phyloP scores from a whole-genome alignment of 2,888 invertebrate genomes.

The Caenorhabditis parvicauda region DNA sequence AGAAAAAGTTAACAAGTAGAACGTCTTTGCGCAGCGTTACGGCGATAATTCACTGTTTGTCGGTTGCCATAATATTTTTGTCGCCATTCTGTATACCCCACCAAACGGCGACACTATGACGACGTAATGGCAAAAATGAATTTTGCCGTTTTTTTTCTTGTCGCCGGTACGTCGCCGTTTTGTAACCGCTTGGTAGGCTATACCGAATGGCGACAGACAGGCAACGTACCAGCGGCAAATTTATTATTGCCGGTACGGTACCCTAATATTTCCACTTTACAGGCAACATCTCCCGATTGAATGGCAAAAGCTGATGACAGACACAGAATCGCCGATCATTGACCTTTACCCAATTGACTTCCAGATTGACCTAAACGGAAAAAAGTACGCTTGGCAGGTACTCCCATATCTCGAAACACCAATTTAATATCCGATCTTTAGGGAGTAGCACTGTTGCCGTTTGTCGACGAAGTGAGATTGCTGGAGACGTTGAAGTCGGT shows the following conservation, averaged over 20 bases:
- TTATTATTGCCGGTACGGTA: background rate
- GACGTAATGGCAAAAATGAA: background rate
- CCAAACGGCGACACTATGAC: too few species aligned
- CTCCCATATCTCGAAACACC: background rate
- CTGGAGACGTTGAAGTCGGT: constrained; percentile 71
- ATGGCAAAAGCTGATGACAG: constrained; percentile 89
- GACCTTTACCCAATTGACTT: constrained; percentile 98
- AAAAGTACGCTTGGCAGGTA: constrained; percentile 95
- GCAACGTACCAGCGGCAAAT: background rate
- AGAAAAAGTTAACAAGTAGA: too few species aligned
- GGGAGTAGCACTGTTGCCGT: constrained; percentile 93
- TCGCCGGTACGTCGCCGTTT: too few species aligned
- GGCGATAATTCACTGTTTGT: too few species aligned
- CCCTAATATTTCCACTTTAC: constrained; percentile 6
- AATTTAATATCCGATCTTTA: background rate
- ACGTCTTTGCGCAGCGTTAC: too few species aligned
- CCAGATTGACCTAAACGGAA: constrained; percentile 85
- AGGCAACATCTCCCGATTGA: constrained; percentile 86
- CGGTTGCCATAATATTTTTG: too few species aligned
- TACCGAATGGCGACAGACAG: too few species aligned
- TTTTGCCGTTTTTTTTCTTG: constrained; percentile 4
- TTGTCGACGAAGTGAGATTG: constrained; percentile 85
- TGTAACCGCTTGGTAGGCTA: too few species aligned
- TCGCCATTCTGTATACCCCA: too few species aligned
- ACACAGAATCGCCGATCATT: constrained; percentile 88